Evolutionary conservation across 1,140 invertebrate genomes (phyloP).

Genomic region (Drosophila lacteicornis): DNA sequence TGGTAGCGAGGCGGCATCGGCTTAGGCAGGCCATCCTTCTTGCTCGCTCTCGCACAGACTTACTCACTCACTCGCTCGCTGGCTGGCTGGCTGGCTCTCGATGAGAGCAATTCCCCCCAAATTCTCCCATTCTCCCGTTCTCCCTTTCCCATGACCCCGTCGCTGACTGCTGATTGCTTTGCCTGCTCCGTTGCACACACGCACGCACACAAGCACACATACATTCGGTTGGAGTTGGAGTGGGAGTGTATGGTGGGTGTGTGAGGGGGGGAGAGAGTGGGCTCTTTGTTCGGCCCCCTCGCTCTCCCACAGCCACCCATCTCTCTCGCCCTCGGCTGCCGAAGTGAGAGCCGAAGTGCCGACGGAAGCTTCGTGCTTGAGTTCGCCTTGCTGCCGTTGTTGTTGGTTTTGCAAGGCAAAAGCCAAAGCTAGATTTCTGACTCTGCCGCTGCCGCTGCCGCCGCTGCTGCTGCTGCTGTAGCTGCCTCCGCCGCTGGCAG

Average conservation of each 20-base stretch:
- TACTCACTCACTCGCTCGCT: slow-evolving; percentile 30
- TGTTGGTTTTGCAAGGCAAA: slow-evolving; percentile 31
- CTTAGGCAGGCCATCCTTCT: slow-evolving; percentile 47
- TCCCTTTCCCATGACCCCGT: slow-evolving; percentile 45
- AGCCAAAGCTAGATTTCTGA: slow-evolving; percentile 41
- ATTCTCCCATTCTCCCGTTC: slow-evolving; percentile 43
- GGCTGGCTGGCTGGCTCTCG: slow-evolving; percentile 6
- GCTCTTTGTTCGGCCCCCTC: slow-evolving; percentile 63
- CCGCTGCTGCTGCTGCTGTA: slow-evolving; percentile 15
- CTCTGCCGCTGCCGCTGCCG: slow-evolving; percentile 13
- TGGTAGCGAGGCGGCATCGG: slow-evolving; percentile 62
- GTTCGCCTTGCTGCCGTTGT: slow-evolving; percentile 25
- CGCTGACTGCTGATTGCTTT: slow-evolving; percentile 79
- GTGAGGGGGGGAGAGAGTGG: slow-evolving; percentile 32
- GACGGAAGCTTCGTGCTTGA: slow-evolving; percentile 55
- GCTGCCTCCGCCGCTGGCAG: slow-evolving; percentile 39
- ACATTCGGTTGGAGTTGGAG: slow-evolving; percentile 12
- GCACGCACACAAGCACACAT: slow-evolving; percentile 30
- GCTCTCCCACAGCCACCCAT: slow-evolving; percentile 24
- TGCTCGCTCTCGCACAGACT: slow-evolving; percentile 4
- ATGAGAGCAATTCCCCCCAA: slow-evolving; percentile 54
- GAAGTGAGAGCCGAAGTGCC: slow-evolving; percentile 47
- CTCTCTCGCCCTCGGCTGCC: slow-evolving; percentile 8
- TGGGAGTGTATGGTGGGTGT: slow-evolving; percentile 19
- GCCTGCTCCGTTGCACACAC: slow-evolving; percentile 72